Base-by-base conservation (phyloP, 2,113 vertebrate species). In the Morone saxatilis region DNA sequence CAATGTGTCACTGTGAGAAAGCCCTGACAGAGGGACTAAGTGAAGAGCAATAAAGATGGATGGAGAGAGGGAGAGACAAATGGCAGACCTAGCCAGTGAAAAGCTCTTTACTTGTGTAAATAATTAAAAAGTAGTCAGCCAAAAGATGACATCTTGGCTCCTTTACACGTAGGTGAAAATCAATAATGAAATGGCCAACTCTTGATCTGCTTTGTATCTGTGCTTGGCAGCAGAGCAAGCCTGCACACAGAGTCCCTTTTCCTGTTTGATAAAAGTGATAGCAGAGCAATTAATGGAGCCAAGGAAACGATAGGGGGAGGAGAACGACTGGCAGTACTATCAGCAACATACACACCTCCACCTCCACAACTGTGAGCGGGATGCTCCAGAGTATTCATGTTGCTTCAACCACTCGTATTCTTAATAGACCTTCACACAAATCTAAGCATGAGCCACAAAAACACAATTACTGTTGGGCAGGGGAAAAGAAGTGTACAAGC, bases 111-210 rank as follows among this genome's bases (percentile, higher is more conserved):
- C 72, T 20, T 3, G 25, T 60, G 76, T 93, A 85, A 93, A 94
- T 92, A 84, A 92, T 92, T 92, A 41, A 94, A 82, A 82, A 78
- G 74, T 82, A 76, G 72, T 71, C 65, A 43, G 85, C 71, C 67
- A 75, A 85, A 87, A 80, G 81, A 91, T 62, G 71, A 65, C 85
- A 86, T 88, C 79, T 84, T 72, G 76, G 85, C 79, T 86, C 71
- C 61, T 86, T 88, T 78, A 80, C 76, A 83, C 47, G 61, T 8
- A 66, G 67, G 91, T 76, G 63, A 56, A 85, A 85, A 89, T 93
- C 78, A 90, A 88, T 85, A 85, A 88, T 84, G 81, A 86, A 88
- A 74, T 47, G 73, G 83, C 38, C 53, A 62, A 76, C 41, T 67
- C 54, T 68, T 78, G 56, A 87, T 85, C 79, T 7, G 62, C 72